These are phyloP conservation scores for Diprion similis DNA, from an alignment of 1,140 invertebrate species.

Conservation along the genomic window DNA sequence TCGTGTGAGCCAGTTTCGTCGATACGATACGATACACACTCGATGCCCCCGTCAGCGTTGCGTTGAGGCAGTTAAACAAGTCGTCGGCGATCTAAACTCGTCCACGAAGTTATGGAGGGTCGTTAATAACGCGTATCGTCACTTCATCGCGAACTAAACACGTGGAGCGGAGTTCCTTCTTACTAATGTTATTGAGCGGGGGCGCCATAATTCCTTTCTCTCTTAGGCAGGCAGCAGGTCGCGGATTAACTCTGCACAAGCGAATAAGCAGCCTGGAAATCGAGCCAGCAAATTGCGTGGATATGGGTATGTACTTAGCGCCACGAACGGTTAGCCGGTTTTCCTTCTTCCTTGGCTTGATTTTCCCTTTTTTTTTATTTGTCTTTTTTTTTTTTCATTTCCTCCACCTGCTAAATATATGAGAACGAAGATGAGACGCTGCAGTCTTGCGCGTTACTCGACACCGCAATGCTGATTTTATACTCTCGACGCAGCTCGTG, in stretches of 20 bases:
- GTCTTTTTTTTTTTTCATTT: too few species aligned
- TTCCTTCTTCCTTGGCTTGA: too few species aligned
- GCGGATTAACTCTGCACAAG: conserved; percentile 48
- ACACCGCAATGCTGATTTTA: too few species aligned
- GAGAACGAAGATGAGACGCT: too few species aligned
- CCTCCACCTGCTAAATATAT: too few species aligned
- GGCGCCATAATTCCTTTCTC: conserved; percentile 46
- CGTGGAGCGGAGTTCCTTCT: conserved; percentile 47
- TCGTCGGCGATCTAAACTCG: background rate
- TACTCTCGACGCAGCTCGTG: too few species aligned
- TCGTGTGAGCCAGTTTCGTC: too few species aligned
- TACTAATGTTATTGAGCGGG: conserved; percentile 55
- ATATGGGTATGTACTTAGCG: conserved; percentile 14
- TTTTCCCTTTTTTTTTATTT: too few species aligned
- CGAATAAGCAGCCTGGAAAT: conserved; percentile 20
- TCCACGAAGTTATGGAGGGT: background rate
- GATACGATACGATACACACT: too few species aligned
- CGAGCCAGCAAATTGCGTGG: background rate
- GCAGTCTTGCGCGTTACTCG: too few species aligned
- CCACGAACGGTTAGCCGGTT: conserved; percentile 32
- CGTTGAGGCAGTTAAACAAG: too few species aligned
- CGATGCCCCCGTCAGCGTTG: too few species aligned
- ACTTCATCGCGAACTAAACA: conserved; percentile 50
- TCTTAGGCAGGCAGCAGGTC: conserved; percentile 37
- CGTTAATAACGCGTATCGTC: conserved; percentile 35